phyloP scores from a whole-genome alignment of 2,113 vertebrate genomes.

The Vanacampus margaritifer region DNA sequence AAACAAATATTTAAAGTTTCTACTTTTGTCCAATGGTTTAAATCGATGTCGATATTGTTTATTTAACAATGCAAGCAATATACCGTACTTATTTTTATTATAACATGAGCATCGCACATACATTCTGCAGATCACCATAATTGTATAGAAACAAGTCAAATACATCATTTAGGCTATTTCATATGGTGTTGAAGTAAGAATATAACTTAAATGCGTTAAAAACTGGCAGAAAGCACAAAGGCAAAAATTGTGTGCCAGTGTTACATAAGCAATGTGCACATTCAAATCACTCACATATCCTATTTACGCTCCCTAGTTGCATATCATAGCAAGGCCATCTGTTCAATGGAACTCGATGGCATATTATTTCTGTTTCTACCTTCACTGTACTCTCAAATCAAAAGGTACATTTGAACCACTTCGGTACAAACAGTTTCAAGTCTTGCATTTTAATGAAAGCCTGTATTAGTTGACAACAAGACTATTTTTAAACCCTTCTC shows the following conservation, averaged over 20 bases:
- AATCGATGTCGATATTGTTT: not conserved
- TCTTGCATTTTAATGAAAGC: not conserved
- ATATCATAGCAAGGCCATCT: not conserved
- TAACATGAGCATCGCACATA: not conserved
- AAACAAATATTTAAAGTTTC: not conserved
- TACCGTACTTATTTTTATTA: not conserved
- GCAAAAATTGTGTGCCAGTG: slow-evolving; percentile 29
- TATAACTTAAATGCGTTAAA: slow-evolving; percentile 16
- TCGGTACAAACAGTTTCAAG: not conserved
- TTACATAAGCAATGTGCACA: slow-evolving; percentile 49
- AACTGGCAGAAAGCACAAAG: slow-evolving; percentile 24
- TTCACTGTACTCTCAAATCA: not conserved
- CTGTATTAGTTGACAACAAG: not conserved
- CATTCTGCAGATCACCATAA: not conserved
- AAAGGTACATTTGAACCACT: not conserved
- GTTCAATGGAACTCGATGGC: not conserved
- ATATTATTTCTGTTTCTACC: slow-evolving; percentile 9
- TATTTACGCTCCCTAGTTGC: not conserved
- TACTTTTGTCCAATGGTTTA: not conserved
- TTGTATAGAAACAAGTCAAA: not conserved
- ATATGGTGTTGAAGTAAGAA: slow-evolving; percentile 1
- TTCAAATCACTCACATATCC: slow-evolving; percentile 19
- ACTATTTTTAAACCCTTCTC: not conserved
- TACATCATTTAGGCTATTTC: not conserved
- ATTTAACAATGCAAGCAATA: not conserved